These are phyloP conservation scores for Gambusia holbrooki DNA, from an alignment of 2,113 vertebrate species.

Conservation along the genomic window DNA sequence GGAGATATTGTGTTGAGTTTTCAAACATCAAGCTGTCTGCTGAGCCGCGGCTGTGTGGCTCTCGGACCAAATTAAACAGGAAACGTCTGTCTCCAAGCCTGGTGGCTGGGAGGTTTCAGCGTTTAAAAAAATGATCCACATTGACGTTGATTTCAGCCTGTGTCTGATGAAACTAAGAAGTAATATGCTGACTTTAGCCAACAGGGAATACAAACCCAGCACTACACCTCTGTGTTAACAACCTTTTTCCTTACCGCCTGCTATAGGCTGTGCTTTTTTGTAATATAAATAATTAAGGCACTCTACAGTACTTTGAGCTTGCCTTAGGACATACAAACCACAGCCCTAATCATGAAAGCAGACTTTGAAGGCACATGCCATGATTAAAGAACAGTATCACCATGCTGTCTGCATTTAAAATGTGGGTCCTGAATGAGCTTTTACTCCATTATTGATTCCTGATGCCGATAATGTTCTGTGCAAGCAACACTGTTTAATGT, in stretches of 20 bases:
- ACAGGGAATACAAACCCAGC: slow-evolving; percentile 29
- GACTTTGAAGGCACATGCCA: slow-evolving; percentile 18
- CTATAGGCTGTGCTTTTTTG: slow-evolving; percentile 25
- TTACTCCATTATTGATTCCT: neutral
- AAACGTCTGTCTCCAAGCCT: slow-evolving; percentile 38
- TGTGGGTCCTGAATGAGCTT: neutral
- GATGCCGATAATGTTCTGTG: neutral
- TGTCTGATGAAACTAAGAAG: slow-evolving; percentile 60
- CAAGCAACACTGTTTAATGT: too few relatives aligned
- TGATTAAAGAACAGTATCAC: slow-evolving; percentile 24
- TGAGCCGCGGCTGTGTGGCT: slow-evolving; percentile 34
- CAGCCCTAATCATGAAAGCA: slow-evolving; percentile 37
- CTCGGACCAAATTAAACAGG: slow-evolving; percentile 58
- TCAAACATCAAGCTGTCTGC: slow-evolving; percentile 63
- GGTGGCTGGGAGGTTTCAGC: slow-evolving; percentile 22
- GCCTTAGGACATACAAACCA: slow-evolving; percentile 31
- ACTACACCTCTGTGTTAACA: slow-evolving; percentile 43
- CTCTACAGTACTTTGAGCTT: slow-evolving; percentile 46
- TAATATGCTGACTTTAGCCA: slow-evolving; percentile 30
- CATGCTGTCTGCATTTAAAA: slow-evolving; percentile 9
- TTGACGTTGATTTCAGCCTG: slow-evolving; percentile 52
- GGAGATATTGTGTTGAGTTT: slow-evolving; percentile 50
- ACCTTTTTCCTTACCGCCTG: slow-evolving; percentile 18
- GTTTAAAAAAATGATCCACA: slow-evolving; percentile 52
- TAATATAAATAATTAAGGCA: slow-evolving; percentile 50